Percentiles rank a stretch among this genome's conserved stretches.
Conservation (phyloP, 2,797 vertebrate genomes). For the Adelosebastes latens region DNA sequence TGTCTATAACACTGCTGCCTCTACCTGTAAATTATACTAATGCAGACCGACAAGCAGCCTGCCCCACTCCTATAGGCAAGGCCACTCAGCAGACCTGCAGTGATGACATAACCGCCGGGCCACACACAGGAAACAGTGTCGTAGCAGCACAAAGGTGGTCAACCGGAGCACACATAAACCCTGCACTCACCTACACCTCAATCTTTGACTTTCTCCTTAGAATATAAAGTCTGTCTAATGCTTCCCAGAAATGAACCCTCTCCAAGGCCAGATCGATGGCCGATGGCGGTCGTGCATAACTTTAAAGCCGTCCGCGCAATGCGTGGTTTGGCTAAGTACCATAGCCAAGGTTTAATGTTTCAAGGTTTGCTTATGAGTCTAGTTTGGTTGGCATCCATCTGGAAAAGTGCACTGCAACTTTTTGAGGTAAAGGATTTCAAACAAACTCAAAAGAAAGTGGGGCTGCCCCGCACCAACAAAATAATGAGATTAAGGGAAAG, state of each 20-base stretch:
- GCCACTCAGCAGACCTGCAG: constrained; percentile 29
- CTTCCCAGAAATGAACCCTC: constrained; percentile 51
- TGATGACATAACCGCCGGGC: constrained; percentile 12
- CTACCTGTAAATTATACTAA: constrained; percentile 78
- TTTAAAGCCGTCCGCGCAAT: constrained; percentile 8
- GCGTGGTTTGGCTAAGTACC: constrained; percentile 46
- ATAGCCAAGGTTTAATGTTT: constrained; percentile 57
- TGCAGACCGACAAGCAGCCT: constrained; percentile 65
- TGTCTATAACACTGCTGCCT: constrained; percentile 78
- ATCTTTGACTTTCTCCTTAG: constrained; percentile 31
- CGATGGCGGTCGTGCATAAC: constrained; percentile 52
- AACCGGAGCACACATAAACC: constrained; percentile 6
- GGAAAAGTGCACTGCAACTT: constrained; percentile 13
- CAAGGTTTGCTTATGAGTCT: constrained; percentile 50
- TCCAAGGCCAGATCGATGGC: constrained; percentile 71
- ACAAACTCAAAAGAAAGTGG: not conserved
- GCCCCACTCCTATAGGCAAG: constrained; percentile 25
- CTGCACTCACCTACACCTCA: constrained; percentile 11
- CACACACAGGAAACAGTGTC: not conserved
- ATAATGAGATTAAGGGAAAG: not conserved
- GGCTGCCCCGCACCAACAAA: not conserved
- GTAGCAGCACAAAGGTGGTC: constrained; percentile 21
- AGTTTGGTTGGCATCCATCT: constrained; percentile 7
- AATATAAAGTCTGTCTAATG: constrained; percentile 60
- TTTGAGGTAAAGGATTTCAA: not conserved